Evolutionary conservation across 2,797 vertebrate species (phyloP), one percentile per base, ranked within the genome.

Genomic region (Nasua narica): DNA sequence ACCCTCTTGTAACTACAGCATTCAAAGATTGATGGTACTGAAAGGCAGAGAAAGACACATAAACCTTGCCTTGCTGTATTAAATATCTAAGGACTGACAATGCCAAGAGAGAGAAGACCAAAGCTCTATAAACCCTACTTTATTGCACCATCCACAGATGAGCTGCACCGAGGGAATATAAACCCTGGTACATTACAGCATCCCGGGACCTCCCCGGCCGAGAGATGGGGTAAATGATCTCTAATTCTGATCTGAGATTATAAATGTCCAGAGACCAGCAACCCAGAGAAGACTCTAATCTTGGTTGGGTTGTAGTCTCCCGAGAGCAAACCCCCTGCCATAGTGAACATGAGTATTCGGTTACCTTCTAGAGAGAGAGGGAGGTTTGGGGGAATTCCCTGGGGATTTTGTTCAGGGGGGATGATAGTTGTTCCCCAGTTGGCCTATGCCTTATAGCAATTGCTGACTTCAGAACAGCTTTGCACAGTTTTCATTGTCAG

Each of bases 41-140:
- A 92, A 96, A 98, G 96, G 95, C 96, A 74, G 97, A 98, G 96
- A 97, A 97, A 98, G 97, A 97, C 96, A 69, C 93, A 96, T 98
- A 98, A 98, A 98, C 97, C 97, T 98, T 98, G 98, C 98, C 98
- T 98, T 96, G 96, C 98, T 98, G 72, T 98, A 98, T 98, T 98
- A 98, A 98, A 98, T 98, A 97, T 96, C 16, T 52, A 97, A 96
- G 96, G 96, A 96, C 97, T 98, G 98, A 98, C 98, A 98, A 98
- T 98, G 76, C 97, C 96, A 95, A 98, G 95, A 96, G 98, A 95
- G 95, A 97, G 98, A 98, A 98, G 97, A 98, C 98, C 98, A 98
- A 97, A 98, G 92, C 98, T 98, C 98, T 98, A 98, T 99, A 99
- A 99, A 99, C 97, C 96, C 97, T 97, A 90, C 97, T 98, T 98